Evolutionary conservation across 2,113 vertebrate genomes (phyloP), one percentile per base, ranked within the genome.

Genomic region (Hyla sarda): DNA sequence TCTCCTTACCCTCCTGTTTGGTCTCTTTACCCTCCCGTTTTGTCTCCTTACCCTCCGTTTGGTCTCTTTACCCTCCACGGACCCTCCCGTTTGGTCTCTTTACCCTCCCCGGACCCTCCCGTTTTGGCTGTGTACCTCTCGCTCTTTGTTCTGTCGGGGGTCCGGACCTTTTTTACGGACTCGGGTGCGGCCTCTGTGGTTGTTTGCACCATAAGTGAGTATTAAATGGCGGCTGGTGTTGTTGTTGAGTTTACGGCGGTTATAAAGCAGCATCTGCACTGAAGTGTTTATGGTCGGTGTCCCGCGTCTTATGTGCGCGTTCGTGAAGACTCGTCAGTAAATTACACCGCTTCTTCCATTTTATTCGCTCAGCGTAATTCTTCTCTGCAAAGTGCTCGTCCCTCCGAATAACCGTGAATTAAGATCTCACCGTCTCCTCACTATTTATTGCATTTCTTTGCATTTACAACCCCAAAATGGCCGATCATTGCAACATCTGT

Each of bases 231-330:
- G 88, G 91, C 80, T 88, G 83, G 87, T 90, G 73, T 87, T 76
- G 47, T 52, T 79, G 52, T 45, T 56, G 75, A 1, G 65, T 81
- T 87, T 91, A 89, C 88, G 87, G 87, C 2, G 77, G 89, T 67
- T 88, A 89, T 92, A 92, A 92, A 93, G 87, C 89, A 90, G 76
- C 74, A 87, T 85, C 87, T 88, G 50, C 87, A 56, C 86, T 85
- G 88, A 91, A 89, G 87, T 90, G 89, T 93, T 93, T 91, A 92
- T 90, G 73, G 90, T 83, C 88, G 48, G 88, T 62, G 83, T 75
- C 91, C 78, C 54, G 81, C 85, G 88, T 89, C 79, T 88, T 88
- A 71, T 79, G 83, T 89, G 83, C 69, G 37, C 91, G 88, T 92
- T 92, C 92, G 89, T 91, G 90, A 90, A 90, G 90, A 88, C 78